Conservation (phyloP, 2,888 invertebrate species). For the Quadriops clusia region DNA sequence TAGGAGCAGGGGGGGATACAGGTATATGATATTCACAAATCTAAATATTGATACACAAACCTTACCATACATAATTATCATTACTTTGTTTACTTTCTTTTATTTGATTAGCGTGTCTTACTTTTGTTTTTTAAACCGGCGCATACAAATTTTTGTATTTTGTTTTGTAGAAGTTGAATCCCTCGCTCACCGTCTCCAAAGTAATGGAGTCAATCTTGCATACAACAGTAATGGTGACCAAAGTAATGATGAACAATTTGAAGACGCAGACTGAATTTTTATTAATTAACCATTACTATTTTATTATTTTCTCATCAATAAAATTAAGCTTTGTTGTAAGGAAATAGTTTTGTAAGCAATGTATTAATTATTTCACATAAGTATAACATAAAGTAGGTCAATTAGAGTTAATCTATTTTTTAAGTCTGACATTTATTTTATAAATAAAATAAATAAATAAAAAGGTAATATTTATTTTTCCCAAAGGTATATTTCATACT, state of each 20-base stretch:
- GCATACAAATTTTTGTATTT: conserved; percentile 6
- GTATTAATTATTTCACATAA: too few species aligned
- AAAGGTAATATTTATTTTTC: too few species aligned
- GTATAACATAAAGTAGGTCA: too few species aligned
- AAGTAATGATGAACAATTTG: conserved; percentile 43
- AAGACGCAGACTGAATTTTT: conserved; percentile 43
- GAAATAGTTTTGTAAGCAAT: too few species aligned
- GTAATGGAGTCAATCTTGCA: conserved; percentile 31
- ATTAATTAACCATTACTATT: conserved; percentile 2
- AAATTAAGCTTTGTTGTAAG: conserved; percentile 4
- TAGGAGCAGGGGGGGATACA: conserved; percentile 15
- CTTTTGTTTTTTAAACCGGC: not conserved
- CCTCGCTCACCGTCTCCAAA: conserved; percentile 32
- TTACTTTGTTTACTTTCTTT: not conserved
- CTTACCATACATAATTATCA: not conserved
- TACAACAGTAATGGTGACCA: conserved; percentile 27
- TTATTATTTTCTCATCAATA: conserved; percentile 2
- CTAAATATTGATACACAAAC: not conserved
- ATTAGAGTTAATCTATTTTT: too few species aligned
- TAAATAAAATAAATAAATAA: too few species aligned
- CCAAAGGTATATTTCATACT: too few species aligned
- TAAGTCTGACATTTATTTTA: too few species aligned
- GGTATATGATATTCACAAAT: conserved; percentile 10
- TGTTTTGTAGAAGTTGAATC: conserved; percentile 23
- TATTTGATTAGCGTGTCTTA: not conserved